Conservation (phyloP, 2,888 invertebrate genomes). For the Masnerella sp. region DNA sequence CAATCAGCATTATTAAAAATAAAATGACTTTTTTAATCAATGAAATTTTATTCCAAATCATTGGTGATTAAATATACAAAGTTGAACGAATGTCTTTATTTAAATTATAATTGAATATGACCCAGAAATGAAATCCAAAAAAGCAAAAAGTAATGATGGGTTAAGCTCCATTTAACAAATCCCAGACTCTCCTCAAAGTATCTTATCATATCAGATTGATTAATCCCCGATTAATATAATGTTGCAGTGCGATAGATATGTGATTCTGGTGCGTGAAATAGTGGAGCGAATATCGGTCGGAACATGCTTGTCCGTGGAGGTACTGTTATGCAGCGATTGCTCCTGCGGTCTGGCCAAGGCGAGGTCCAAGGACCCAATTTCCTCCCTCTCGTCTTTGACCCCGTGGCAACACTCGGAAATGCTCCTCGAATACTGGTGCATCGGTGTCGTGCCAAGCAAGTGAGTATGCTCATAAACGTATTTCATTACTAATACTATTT, state of each 20-base stretch:
- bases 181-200: too few species aligned
- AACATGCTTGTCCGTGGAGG: constrained; percentile 85
- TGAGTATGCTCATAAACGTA: constrained; percentile 69
- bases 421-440: constrained; percentile 90
- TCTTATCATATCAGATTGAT: too few species aligned
- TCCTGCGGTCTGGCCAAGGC: constrained; percentile 77
- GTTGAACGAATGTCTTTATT: too few species aligned
- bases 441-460: constrained; percentile 82
- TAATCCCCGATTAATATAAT: too few species aligned
- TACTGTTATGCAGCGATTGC: constrained; percentile 87
- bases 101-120: too few species aligned
- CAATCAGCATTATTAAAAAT: too few species aligned
- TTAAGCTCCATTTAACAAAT: not conserved
- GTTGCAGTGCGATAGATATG: constrained; percentile 74
- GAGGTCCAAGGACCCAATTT: constrained; percentile 71
- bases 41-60: too few species aligned
- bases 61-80: too few species aligned
- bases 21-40: too few species aligned
- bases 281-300: constrained; percentile 70
- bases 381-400: constrained; percentile 73
- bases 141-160: not conserved
- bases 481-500: too few species aligned
- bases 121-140: not conserved
- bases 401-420: constrained; percentile 79
- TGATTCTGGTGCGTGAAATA: constrained; percentile 74